Evolutionary conservation across 2,113 vertebrate species (phyloP).

Genomic region (Etheostoma spectabile): DNA sequence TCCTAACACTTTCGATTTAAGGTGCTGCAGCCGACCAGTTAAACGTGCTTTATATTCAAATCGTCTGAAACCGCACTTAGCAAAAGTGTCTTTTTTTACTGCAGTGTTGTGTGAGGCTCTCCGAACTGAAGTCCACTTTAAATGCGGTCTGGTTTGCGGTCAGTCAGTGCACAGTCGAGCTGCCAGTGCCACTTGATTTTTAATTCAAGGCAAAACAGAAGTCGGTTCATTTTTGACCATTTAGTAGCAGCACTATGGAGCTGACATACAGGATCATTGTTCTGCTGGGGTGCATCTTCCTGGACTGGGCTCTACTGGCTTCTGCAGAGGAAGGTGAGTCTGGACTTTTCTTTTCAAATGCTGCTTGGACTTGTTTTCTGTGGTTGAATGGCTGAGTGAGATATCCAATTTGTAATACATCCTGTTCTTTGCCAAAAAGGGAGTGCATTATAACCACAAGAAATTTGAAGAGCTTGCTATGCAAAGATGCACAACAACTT

Average conservation of each 20-base stretch:
- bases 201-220: conserved; percentile 3
- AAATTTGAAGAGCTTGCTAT: not conserved
- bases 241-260: conserved; percentile 71
- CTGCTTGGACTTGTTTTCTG: conserved; percentile 33
- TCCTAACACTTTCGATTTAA: not conserved
- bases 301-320: conserved; percentile 58
- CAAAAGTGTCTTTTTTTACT: conserved; percentile 10
- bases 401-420: conserved; percentile 19
- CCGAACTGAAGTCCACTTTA: conserved; percentile 64
- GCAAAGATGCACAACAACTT: not conserved
- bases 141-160: conserved; percentile 73
- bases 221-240: conserved; percentile 9
- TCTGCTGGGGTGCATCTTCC: conserved; percentile 72
- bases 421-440: not conserved
- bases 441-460: conserved; percentile 30
- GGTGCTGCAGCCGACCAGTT: not conserved
- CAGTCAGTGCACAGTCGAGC: conserved; percentile 74
- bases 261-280: conserved; percentile 67
- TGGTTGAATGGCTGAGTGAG: conserved; percentile 29
- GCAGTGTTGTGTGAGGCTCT: conserved; percentile 46
- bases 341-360: not conserved
- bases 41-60: not conserved
- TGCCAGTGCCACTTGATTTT: conserved; percentile 64
- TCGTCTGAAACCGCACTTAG: not conserved
- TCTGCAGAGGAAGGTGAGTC: conserved; percentile 84